phyloP scores from a whole-genome alignment of 1,140 invertebrate genomes.

The Micrasema minimum region DNA sequence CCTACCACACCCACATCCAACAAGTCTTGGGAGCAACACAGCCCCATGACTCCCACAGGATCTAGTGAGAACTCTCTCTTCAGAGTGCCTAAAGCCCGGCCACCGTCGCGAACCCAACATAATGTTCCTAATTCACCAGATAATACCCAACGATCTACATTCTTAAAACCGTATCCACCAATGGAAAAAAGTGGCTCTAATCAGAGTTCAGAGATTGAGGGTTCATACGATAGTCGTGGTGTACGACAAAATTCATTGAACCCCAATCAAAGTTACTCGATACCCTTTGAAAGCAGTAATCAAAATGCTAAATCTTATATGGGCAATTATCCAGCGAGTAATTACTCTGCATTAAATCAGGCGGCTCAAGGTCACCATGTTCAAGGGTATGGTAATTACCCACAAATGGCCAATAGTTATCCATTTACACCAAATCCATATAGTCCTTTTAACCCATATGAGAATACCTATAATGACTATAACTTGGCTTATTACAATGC shows the following conservation, averaged over 20 bases:
- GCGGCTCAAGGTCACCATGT: constrained; percentile 58
- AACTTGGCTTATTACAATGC: constrained; percentile 67
- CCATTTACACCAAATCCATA: constrained; percentile 63
- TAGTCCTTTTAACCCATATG: constrained; percentile 65
- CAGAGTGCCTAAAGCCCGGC: constrained; percentile 73
- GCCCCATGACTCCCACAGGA: constrained; percentile 39
- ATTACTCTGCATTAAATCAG: constrained; percentile 61
- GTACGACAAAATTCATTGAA: constrained; percentile 55
- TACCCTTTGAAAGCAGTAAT: constrained; percentile 60
- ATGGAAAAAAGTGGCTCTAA: constrained; percentile 59
- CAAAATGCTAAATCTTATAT: constrained; percentile 58
- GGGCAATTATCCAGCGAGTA: constrained; percentile 60
- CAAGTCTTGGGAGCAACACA: constrained; percentile 49
- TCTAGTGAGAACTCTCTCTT: constrained; percentile 70
- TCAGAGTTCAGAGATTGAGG: constrained; percentile 62
- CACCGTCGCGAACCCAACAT: constrained; percentile 69
- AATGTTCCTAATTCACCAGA: constrained; percentile 58
- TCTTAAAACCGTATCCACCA: constrained; percentile 68
- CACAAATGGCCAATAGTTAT: constrained; percentile 64
- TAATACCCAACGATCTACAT: constrained; percentile 63
- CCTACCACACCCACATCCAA: constrained; percentile 44
- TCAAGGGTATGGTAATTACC: constrained; percentile 65
- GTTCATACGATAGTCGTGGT: constrained; percentile 60
- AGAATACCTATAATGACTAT: constrained; percentile 66
- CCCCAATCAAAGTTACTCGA: constrained; percentile 61